These are phyloP conservation scores for Crotalus helleri DNA, from an alignment of 2,113 vertebrate genomes.

Conservation along the genomic window DNA sequence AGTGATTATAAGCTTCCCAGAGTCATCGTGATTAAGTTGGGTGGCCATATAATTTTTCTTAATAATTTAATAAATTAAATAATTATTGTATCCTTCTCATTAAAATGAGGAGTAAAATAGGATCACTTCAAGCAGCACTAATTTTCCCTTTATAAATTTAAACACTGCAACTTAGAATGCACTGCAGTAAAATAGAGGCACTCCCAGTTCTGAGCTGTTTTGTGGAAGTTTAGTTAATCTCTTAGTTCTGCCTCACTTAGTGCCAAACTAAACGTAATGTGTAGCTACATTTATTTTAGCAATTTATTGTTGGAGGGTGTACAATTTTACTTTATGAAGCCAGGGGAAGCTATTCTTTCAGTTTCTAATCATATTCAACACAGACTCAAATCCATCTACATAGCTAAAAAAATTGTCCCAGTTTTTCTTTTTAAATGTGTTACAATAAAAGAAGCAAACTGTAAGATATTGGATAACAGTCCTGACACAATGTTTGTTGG, in stretches of 20 bases:
- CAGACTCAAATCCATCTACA: neutral
- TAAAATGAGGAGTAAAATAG: neutral
- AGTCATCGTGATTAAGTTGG: neutral
- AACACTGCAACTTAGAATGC: neutral
- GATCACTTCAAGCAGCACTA: neutral
- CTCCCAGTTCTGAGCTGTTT: neutral
- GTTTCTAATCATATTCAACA: neutral
- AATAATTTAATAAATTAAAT: neutral
- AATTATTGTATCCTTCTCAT: neutral
- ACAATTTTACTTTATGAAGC: neutral
- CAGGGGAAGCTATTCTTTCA: neutral
- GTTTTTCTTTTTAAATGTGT: neutral
- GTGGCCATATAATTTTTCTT: neutral
- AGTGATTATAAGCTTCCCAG: neutral
- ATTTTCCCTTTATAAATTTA: neutral
- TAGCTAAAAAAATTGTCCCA: neutral
- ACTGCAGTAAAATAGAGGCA: neutral
- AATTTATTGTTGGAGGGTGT: neutral
- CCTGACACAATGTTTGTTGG: neutral
- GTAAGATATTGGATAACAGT: neutral
- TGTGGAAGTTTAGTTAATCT: neutral
- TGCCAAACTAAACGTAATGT: neutral
- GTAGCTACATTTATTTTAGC: neutral
- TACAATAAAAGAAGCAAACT: neutral
- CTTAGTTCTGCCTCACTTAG: neutral